Percentiles rank a stretch among this genome's conserved stretches.
These are phyloP conservation scores for Tachina grossa DNA, from an alignment of 2,888 invertebrate species.

Conservation along the genomic window DNA sequence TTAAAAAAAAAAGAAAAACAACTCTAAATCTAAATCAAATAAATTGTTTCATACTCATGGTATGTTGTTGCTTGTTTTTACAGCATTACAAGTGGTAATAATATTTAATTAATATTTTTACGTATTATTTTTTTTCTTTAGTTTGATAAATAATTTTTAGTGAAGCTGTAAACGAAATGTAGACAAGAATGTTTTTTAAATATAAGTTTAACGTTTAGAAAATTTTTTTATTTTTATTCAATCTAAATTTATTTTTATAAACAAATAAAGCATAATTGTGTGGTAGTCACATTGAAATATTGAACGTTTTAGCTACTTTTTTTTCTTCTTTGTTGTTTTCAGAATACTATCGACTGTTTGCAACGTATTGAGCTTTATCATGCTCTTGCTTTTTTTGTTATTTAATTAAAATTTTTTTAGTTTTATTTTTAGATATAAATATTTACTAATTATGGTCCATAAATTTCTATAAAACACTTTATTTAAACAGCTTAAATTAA, in stretches of 20 bases:
- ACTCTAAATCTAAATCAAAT: constrained; percentile 50
- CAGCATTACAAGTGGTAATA: not conserved
- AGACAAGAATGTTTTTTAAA: not conserved
- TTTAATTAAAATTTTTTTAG: constrained; percentile 42
- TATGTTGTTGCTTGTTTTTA: constrained; percentile 9
- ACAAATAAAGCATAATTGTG: constrained; percentile 65
- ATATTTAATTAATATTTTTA: not conserved
- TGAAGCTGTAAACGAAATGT: not conserved
- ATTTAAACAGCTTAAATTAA: constrained; percentile 57
- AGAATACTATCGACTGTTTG: constrained; percentile 30
- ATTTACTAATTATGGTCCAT: constrained; percentile 65
- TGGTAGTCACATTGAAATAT: constrained; percentile 51
- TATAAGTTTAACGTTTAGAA: not conserved
- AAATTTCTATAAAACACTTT: constrained; percentile 72
- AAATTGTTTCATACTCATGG: not conserved
- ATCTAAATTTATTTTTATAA: constrained; percentile 24
- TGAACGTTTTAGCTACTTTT: constrained; percentile 34
- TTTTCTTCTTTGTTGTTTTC: not conserved
- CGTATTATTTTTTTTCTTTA: not conserved
- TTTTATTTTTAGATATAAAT: constrained; percentile 31
- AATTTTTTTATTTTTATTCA: not conserved
- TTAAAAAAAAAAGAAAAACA: constrained; percentile 20
- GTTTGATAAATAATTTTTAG: not conserved
- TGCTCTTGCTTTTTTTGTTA: not conserved
- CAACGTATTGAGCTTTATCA: constrained; percentile 3